Percentiles rank a stretch among this genome's conserved stretches.
Conservation (phyloP, 2,888 invertebrate genomes). For the Alloscopus bannaensis region DNA sequence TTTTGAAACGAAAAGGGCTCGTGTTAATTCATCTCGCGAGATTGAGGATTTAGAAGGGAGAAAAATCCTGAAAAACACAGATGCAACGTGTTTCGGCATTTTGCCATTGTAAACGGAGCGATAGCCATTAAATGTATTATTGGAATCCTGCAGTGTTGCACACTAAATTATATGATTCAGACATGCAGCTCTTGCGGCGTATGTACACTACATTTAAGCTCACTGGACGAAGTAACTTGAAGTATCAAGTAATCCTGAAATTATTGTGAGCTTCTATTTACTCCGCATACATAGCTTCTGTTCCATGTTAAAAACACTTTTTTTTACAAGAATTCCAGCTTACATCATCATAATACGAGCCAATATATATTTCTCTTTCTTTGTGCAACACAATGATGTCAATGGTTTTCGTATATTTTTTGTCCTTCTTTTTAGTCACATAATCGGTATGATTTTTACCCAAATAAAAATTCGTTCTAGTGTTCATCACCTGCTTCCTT, state of each 20-base stretch:
- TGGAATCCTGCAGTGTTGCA: background rate
- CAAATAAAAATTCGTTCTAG: constrained; percentile 73
- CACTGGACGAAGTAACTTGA: too few relatives aligned
- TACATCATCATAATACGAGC: constrained; percentile 8
- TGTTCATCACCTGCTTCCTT: constrained; percentile 73
- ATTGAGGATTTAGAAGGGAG: constrained; percentile 33
- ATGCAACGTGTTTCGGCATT: constrained; percentile 48
- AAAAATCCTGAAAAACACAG: constrained; percentile 62
- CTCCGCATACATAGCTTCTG: background rate
- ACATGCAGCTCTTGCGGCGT: too few relatives aligned
- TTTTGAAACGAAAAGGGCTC: constrained; percentile 3
- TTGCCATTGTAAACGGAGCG: background rate
- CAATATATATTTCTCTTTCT: constrained; percentile 1
- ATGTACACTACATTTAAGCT: too few relatives aligned
- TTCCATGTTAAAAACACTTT: background rate
- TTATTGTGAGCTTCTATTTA: too few relatives aligned
- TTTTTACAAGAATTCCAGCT: too few relatives aligned
- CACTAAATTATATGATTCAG: too few relatives aligned
- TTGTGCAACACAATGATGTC: constrained; percentile 9
- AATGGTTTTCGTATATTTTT: constrained; percentile 51
- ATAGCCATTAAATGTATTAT: background rate
- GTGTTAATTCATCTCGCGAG: background rate
- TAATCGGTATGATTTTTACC: constrained; percentile 72
- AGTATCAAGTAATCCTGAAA: too few relatives aligned
- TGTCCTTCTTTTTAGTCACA: constrained; percentile 65